Evolutionary conservation across 2,888 invertebrate species (phyloP).

Genomic region (Anthrax anthrax): DNA sequence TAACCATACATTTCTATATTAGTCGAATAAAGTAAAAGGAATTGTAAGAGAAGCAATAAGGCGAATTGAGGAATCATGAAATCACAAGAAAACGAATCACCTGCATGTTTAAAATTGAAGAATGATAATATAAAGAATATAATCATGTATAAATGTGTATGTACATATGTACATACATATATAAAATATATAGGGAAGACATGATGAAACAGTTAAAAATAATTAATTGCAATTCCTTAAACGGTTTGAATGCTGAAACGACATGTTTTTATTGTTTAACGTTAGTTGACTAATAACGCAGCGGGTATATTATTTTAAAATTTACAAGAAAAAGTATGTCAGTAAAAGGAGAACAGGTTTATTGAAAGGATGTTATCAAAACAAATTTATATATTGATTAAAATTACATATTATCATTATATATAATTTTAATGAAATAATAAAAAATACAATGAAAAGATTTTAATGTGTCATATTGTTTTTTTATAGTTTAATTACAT

Average conservation of each 20-base stretch:
- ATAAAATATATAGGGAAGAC: conserved; percentile 10
- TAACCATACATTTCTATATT: conserved; percentile 3
- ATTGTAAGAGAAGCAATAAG: no score
- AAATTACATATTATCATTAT: no score
- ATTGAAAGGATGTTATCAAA: neutral
- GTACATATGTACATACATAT: no score
- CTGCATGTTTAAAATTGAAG: neutral
- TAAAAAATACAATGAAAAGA: no score
- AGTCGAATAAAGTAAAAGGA: neutral
- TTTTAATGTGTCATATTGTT: no score
- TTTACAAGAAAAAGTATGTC: neutral
- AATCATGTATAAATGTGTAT: no score
- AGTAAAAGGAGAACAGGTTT: neutral
- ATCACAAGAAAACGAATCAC: neutral
- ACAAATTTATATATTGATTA: neutral
- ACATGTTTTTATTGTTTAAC: neutral
- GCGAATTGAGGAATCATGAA: neutral
- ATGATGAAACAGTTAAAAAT: conserved; percentile 36
- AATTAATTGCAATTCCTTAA: conserved; percentile 36
- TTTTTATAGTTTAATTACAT: no score
- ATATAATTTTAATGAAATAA: no score
- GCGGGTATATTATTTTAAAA: neutral
- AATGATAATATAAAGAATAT: no score
- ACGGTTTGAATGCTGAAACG: conserved; percentile 22
- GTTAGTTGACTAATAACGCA: no score